phyloP scores from a whole-genome alignment of 1,140 invertebrate species.

The Periplaneta americana region DNA sequence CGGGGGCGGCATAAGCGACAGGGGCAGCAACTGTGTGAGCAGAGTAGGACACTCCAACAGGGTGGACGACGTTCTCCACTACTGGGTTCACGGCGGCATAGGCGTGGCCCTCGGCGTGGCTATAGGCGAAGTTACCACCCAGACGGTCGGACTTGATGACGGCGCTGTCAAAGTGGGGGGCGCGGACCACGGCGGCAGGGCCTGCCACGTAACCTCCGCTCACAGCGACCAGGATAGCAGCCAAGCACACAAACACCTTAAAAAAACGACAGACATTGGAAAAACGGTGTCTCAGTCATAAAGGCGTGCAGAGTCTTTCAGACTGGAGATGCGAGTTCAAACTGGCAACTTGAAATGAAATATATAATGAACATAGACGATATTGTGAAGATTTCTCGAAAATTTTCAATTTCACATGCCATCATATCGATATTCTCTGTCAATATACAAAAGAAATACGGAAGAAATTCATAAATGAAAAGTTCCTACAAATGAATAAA shows the following conservation, averaged over 20 bases:
- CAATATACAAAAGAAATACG: too few relatives aligned
- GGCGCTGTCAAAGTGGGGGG: constrained; percentile 44
- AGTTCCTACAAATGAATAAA: too few relatives aligned
- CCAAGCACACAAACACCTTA: neutral
- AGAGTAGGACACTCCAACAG: constrained; percentile 34
- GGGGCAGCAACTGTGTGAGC: constrained; percentile 23
- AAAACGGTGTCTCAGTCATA: too few relatives aligned
- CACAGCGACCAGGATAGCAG: constrained; percentile 16
- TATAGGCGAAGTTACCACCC: constrained; percentile 52
- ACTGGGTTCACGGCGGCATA: constrained; percentile 42
- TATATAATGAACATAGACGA: too few relatives aligned
- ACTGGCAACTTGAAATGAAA: neutral
- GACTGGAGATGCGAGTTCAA: neutral
- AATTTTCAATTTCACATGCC: neutral
- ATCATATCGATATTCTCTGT: too few relatives aligned
- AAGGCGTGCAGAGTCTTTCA: too few relatives aligned
- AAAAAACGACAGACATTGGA: too few relatives aligned
- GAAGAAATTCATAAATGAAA: too few relatives aligned
- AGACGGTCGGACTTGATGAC: constrained; percentile 44
- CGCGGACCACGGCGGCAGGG: constrained; percentile 35
- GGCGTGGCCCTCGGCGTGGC: constrained; percentile 45
- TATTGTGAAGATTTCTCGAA: too few relatives aligned
- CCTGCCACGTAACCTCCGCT: constrained; percentile 27
- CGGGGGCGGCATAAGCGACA: constrained; percentile 21
- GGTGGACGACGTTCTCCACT: constrained; percentile 33